Evolutionary conservation across 2,888 invertebrate species (phyloP).

Genomic region (Hyppa rectilinea): DNA sequence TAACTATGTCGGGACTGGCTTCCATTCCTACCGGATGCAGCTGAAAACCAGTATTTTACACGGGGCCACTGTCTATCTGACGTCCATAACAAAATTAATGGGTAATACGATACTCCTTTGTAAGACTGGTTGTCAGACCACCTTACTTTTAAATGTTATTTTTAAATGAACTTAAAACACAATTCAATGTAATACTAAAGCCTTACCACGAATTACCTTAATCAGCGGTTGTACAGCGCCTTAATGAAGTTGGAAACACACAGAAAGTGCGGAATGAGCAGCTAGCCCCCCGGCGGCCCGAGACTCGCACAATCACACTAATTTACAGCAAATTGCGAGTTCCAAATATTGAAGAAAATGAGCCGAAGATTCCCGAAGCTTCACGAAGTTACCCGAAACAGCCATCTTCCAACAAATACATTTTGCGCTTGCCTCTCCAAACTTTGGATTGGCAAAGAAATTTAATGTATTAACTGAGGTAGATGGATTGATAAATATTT

Average conservation of each 20-base stretch:
- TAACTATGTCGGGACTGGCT: no score
- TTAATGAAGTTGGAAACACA: slow-evolving; percentile 47
- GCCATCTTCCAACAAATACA: slow-evolving; percentile 45
- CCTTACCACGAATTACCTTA: slow-evolving; percentile 29
- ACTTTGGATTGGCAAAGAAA: slow-evolving; percentile 57
- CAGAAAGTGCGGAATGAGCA: slow-evolving; percentile 43
- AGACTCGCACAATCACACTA: slow-evolving; percentile 58
- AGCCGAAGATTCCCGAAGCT: slow-evolving; percentile 27
- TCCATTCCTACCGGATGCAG: no score
- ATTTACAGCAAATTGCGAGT: slow-evolving; percentile 60
- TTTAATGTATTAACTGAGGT: slow-evolving; percentile 62
- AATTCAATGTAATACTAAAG: slow-evolving; percentile 14
- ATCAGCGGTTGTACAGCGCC: slow-evolving; percentile 34
- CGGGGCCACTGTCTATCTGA: no score
- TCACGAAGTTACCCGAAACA: slow-evolving; percentile 23
- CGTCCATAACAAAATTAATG: no score
- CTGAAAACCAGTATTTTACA: no score
- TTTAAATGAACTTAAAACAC: slow-evolving; percentile 13
- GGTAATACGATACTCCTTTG: no score
- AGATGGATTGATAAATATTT: slow-evolving; percentile 64
- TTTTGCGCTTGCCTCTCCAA: slow-evolving; percentile 44
- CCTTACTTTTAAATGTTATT: background rate
- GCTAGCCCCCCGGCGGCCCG: slow-evolving; percentile 16
- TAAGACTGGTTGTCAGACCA: no score
- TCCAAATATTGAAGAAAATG: slow-evolving; percentile 59